Percentiles rank a stretch among this genome's conserved stretches.
These are phyloP conservation scores for Syrista parreyssii DNA, from an alignment of 2,888 invertebrate species.

Conservation along the genomic window DNA sequence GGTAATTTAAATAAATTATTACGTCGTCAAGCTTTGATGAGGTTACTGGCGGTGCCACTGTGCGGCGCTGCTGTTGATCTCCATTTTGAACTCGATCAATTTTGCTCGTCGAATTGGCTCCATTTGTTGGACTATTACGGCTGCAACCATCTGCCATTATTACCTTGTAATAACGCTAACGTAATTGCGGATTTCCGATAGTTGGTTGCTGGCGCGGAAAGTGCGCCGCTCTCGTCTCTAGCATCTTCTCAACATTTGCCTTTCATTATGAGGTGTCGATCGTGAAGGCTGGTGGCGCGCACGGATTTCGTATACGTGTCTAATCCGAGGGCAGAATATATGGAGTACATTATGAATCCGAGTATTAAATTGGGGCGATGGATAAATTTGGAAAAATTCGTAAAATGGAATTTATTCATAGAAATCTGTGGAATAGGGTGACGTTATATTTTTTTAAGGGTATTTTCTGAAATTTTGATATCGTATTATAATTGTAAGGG, in stretches of 20 bases:
- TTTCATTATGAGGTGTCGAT: constrained; percentile 14
- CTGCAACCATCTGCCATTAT: background rate
- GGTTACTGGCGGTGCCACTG: background rate
- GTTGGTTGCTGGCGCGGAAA: background rate
- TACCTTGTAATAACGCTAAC: background rate
- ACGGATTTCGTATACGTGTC: background rate
- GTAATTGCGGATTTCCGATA: background rate
- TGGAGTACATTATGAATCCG: background rate
- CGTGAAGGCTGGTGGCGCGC: background rate
- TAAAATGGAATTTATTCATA: background rate
- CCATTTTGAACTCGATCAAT: background rate
- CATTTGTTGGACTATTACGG: background rate
- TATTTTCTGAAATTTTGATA: no score
- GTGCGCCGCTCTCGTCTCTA: constrained; percentile 1
- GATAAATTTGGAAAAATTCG: background rate
- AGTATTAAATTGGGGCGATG: background rate
- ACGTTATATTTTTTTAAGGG: no score
- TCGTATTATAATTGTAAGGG: no score
- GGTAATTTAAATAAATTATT: constrained; percentile 1
- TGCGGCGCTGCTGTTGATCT: background rate
- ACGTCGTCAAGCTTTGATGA: background rate
- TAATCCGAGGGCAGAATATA: background rate
- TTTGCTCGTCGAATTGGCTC: background rate
- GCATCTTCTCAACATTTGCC: background rate
- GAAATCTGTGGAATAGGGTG: background rate